phyloP scores from a whole-genome alignment of 2,113 vertebrate genomes.

The Dicrurus megarhynchus region DNA sequence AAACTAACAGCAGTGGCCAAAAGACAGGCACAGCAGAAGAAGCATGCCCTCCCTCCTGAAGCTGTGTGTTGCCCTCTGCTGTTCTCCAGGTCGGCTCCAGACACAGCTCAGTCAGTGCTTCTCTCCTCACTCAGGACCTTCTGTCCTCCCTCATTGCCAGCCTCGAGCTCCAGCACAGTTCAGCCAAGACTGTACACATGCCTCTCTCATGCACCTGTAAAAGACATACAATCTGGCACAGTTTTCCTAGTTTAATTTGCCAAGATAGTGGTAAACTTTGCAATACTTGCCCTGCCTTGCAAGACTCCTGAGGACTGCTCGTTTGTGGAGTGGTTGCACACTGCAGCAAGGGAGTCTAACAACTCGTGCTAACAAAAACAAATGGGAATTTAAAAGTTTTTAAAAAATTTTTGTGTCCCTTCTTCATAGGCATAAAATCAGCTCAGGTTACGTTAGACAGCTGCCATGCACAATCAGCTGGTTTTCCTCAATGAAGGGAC shows the following conservation, averaged over 20 bases:
- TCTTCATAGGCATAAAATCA: not conserved
- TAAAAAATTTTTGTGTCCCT: not conserved
- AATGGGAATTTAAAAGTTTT: not conserved
- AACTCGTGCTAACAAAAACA: not conserved
- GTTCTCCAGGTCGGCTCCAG: not conserved
- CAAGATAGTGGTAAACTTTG: not conserved
- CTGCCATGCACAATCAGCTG: not conserved
- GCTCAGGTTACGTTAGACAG: not conserved
- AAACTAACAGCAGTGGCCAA: not conserved
- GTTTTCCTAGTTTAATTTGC: not conserved
- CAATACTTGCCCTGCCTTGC: not conserved
- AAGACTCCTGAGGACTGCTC: not conserved
- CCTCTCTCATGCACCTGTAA: not conserved
- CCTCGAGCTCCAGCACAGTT: not conserved
- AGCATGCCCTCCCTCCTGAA: not conserved
- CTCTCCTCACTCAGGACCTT: not conserved
- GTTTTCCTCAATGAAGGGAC: not conserved
- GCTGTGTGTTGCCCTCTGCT: slow-evolving; percentile 14
- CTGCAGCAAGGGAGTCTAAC: not conserved
- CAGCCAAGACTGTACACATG: not conserved
- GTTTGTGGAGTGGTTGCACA: not conserved
- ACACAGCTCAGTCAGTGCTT: not conserved
- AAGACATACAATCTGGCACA: not conserved
- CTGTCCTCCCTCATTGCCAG: not conserved
- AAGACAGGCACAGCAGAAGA: not conserved